Percentiles rank a stretch among this genome's conserved stretches.
Evolutionary conservation across 1,140 invertebrate species (phyloP).

Genomic region (Oppia nitens): DNA sequence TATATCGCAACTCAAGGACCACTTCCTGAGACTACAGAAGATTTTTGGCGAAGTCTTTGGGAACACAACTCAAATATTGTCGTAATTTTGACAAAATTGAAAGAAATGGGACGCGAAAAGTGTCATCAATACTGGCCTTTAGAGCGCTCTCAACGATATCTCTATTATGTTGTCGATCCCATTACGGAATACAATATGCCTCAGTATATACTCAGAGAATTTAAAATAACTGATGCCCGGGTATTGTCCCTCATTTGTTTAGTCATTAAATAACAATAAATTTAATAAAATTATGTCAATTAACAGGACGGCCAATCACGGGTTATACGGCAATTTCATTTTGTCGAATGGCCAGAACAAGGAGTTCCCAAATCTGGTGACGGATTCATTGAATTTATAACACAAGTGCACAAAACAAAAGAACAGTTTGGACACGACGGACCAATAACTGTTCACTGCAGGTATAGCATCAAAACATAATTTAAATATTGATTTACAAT

Average conservation of each 20-base stretch:
- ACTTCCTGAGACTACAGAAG: slow-evolving; percentile 81
- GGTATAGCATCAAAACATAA: slow-evolving; percentile 33
- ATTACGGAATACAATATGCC: slow-evolving; percentile 99
- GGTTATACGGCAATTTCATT: slow-evolving; percentile 95
- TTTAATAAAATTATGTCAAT: slow-evolving; percentile 2
- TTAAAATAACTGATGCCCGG: slow-evolving; percentile 61
- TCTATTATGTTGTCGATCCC: slow-evolving; percentile 94
- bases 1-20: slow-evolving; percentile 98
- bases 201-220: slow-evolving; percentile 93
- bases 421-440: slow-evolving; percentile 98
- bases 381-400: slow-evolving; percentile 94
- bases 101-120: slow-evolving; percentile 95
- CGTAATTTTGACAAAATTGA: slow-evolving; percentile 93
- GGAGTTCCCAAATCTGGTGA: slow-evolving; percentile 94
- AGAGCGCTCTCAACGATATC: slow-evolving; percentile 74
- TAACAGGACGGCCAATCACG: slow-evolving; percentile 75
- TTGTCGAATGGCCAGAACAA: slow-evolving; percentile 93
- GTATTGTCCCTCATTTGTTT: slow-evolving; percentile 22
- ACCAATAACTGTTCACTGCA: slow-evolving; percentile 97
- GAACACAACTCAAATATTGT: slow-evolving; percentile 98
- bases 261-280: slow-evolving; percentile 1
- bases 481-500: background rate
- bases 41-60: slow-evolving; percentile 99
- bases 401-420: slow-evolving; percentile 98
- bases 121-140: slow-evolving; percentile 98